These are phyloP conservation scores for Ricordea florida DNA, from an alignment of 92 coral and sea anemone genomes.

Conservation along the genomic window DNA sequence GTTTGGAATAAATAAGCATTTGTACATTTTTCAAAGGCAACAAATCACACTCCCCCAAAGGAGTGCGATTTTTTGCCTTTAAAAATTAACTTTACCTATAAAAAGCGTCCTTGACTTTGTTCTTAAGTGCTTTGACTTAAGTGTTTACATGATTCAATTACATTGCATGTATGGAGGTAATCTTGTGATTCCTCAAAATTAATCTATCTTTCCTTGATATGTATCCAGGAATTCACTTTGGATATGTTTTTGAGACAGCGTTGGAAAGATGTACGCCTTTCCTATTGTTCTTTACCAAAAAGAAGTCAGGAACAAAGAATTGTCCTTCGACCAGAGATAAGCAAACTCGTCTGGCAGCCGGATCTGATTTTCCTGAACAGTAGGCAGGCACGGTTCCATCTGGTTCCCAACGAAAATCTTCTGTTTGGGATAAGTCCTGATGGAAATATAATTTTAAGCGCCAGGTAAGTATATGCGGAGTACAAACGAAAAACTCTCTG, in stretches of 20 bases:
- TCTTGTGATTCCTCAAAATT: neutral
- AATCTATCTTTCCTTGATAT: neutral
- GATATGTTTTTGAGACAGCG: constrained; percentile 77
- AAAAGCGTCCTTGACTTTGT: neutral
- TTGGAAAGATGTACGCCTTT: constrained; percentile 76
- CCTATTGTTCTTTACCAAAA: constrained; percentile 52
- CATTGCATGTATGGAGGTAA: neutral
- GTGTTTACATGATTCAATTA: neutral
- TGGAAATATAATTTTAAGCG: constrained; percentile 69
- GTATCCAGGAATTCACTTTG: constrained; percentile 78
- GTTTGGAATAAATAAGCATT: too few species aligned
- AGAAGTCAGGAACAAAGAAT: constrained; percentile 51
- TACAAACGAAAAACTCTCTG: neutral
- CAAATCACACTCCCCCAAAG: too few species aligned
- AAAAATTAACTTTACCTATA: too few species aligned
- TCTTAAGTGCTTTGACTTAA: neutral
- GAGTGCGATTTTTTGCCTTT: too few species aligned
- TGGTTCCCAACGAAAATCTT: constrained; percentile 68
- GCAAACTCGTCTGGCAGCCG: constrained; percentile 71
- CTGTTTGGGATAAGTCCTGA: constrained; percentile 62
- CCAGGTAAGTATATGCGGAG: constrained; percentile 41
- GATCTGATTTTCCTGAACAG: constrained; percentile 77
- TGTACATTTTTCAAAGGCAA: too few species aligned
- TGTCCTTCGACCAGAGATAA: constrained; percentile 33
- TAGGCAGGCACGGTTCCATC: constrained; percentile 50